Conservation (phyloP, 2,113 vertebrate genomes). For the Thryonomys swinderianus region DNA sequence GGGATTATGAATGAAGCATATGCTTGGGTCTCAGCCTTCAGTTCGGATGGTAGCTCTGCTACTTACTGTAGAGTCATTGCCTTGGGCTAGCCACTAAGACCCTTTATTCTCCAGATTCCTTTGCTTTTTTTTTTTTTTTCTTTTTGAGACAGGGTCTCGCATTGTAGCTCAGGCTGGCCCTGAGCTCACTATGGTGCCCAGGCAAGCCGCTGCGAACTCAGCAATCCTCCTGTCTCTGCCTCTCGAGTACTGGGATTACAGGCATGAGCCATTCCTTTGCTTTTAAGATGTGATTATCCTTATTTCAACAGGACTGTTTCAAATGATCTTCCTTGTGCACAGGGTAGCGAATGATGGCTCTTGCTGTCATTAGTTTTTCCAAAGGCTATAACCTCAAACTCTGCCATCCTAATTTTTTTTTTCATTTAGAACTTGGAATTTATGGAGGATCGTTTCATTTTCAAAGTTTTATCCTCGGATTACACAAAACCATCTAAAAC, state of each 20-base stretch:
- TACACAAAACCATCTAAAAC: not conserved
- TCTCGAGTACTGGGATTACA: too few relatives aligned
- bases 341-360: not conserved
- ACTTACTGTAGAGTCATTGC: not conserved
- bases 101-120: not conserved
- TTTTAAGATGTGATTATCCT: not conserved
- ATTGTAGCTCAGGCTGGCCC: too few relatives aligned
- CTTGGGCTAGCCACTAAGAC: accelerated
- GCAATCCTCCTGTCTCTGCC: too few relatives aligned
- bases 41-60: not conserved
- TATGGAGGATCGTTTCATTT: not conserved
- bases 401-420: not conserved
- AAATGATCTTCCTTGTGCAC: not conserved
- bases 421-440: not conserved
- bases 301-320: not conserved
- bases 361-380: not conserved
- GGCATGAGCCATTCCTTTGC: too few relatives aligned
- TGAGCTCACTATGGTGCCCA: too few relatives aligned
- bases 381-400: not conserved
- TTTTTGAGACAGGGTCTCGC: too few relatives aligned
- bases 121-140: too few relatives aligned
- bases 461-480: constrained; percentile 18
- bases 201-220: too few relatives aligned
- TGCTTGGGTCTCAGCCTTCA: not conserved
- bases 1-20: accelerated